These are phyloP conservation scores for Candoia aspera DNA, from an alignment of 2,113 vertebrate species.

Conservation along the genomic window DNA sequence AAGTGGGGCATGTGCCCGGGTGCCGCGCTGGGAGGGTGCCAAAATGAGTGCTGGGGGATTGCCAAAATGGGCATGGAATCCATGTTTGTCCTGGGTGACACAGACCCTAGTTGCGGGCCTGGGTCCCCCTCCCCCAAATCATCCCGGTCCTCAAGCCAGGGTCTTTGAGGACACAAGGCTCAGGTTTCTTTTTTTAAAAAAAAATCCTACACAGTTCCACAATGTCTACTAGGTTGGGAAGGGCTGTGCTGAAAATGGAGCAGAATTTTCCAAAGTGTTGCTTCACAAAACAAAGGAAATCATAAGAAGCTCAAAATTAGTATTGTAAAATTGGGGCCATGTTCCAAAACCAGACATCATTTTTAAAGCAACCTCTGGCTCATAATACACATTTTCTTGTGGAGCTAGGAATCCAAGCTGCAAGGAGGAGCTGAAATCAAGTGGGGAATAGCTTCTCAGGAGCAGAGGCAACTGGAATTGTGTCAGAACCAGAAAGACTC, in stretches of 20 bases:
- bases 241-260: neutral
- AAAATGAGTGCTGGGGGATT: no score
- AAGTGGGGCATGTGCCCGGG: no score
- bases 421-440: neutral
- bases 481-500: neutral
- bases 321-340: neutral
- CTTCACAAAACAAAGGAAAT: neutral
- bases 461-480: neutral
- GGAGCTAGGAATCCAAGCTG: neutral
- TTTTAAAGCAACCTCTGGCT: neutral
- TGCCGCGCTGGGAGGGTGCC: no score
- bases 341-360: neutral
- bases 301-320: neutral
- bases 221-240: neutral
- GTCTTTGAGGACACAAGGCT: no score
- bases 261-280: neutral
- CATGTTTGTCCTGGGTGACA: no score
- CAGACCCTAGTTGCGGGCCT: no score
- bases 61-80: no score
- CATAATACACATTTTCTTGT: neutral
- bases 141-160: neutral
- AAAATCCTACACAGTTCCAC: neutral
- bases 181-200: neutral
- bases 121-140: neutral
- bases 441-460: neutral